Evolutionary conservation across 2,113 vertebrate species (phyloP), one percentile per base, ranked within the genome.

Genomic region (Cyrtonyx montezumae): DNA sequence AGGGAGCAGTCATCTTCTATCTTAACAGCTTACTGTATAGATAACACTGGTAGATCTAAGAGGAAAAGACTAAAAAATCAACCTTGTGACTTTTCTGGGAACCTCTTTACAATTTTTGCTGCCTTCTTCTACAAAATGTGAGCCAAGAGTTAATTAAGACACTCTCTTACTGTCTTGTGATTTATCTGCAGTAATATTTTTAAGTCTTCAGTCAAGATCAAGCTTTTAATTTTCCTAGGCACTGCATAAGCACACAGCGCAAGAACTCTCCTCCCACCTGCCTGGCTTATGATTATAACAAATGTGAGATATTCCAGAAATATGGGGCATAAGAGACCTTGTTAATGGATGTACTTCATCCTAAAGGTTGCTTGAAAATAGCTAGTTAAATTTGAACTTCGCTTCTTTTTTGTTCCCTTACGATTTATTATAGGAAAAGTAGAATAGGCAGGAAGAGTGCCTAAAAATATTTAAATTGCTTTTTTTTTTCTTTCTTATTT

Each of bases 341-440:
- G 17, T 59, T 74, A 88, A 65, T 42, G 49, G 28, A 67, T 74
- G 5, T 66, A 25, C 9, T 91, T 82, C 8, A 15, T 49, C 20
- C 25, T 74, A 77, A 59, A 80, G 28, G 4, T 70, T 90, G 94
- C 55, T 67, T 91, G 55, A 83, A 93, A 94, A 78, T 22, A 49
- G 30, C 25, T 49, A 63, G 55, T 84, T 76, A 61, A 83, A 76
- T 86, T 84, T 92, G 49, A 92, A 84, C 42, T 69, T 49, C 12
- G 7, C 3, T 46, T 87, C 17, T 74, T 85, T 53, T 83, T 79
- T 84, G n/a, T 58, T 55, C 23, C 11, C 13, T 12, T 28, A 37
- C 63, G 68, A 83, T 93, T 95, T 95, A 85, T 85, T 74, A 77
- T 11, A 90, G 59, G 32, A 85, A 48, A 92, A 85, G 84, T 66